Conservation (phyloP, 2,113 vertebrate genomes). For the Nycticryphes semicollaris region DNA sequence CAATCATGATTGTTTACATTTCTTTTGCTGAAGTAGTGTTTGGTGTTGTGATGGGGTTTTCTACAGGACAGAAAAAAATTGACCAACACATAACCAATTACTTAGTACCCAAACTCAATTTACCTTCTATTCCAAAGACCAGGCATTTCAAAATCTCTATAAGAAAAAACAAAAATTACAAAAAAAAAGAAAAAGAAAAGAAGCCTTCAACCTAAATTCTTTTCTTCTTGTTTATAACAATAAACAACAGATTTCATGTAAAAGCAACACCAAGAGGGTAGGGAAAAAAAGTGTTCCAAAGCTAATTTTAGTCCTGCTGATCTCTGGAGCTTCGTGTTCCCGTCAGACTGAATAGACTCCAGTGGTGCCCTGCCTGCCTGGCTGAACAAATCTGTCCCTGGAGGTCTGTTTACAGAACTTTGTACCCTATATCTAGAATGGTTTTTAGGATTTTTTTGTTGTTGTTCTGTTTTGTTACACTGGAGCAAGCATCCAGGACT, state of each 20-base stretch:
- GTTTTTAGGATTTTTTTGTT: neutral
- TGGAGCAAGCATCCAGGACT: neutral
- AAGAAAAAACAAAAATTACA: neutral
- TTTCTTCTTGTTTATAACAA: neutral
- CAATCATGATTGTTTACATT: neutral
- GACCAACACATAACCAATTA: neutral
- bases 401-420: neutral
- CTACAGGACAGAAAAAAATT: neutral
- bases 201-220: neutral
- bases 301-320: conserved; percentile 33
- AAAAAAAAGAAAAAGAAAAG: neutral
- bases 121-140: neutral
- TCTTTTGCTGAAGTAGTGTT: neutral
- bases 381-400: neutral
- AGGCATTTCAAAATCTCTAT: conserved; percentile 15
- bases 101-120: neutral
- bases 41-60: neutral
- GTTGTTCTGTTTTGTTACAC: neutral
- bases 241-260: neutral
- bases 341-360: neutral
- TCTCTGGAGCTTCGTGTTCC: conserved; percentile 10
- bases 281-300: neutral
- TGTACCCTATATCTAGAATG: neutral
- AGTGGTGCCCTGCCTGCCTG: neutral
- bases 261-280: neutral